Conservation (phyloP, 2,888 invertebrate species). For the Poecilus cupreus region DNA sequence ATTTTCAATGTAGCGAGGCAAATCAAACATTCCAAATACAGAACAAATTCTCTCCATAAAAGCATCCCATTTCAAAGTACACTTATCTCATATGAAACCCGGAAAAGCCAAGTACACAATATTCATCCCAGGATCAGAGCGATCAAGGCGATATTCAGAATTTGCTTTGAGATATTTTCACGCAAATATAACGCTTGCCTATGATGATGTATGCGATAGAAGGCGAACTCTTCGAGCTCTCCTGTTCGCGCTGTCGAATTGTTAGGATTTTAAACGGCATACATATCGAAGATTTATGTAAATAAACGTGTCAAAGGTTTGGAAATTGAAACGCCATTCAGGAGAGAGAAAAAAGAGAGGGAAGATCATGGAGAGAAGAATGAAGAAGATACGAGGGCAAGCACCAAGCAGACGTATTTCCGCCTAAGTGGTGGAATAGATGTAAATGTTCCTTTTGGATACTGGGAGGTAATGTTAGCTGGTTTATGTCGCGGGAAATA, state of each 20-base stretch:
- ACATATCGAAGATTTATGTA: slow-evolving; percentile 57
- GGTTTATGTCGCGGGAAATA: slow-evolving; percentile 3
- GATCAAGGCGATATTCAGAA: neutral
- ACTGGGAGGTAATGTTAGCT: too few relatives aligned
- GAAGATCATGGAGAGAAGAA: neutral
- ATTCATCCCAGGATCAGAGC: neutral
- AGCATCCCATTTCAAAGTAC: neutral
- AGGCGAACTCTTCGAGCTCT: neutral
- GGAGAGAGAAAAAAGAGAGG: neutral
- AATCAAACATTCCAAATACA: neutral
- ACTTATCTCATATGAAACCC: neutral
- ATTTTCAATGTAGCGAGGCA: too few relatives aligned
- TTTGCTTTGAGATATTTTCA: slow-evolving; percentile 39
- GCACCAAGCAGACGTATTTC: slow-evolving; percentile 48
- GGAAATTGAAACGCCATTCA: slow-evolving; percentile 47
- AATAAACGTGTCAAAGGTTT: slow-evolving; percentile 54
- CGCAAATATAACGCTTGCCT: slow-evolving; percentile 13
- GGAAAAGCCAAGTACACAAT: neutral
- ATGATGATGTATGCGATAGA: slow-evolving; percentile 16
- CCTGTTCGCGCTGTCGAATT: slow-evolving; percentile 25
- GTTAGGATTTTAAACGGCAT: slow-evolving; percentile 48
- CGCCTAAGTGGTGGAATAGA: slow-evolving; percentile 1
- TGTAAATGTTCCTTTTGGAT: neutral
- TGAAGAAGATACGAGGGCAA: neutral
- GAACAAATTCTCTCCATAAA: neutral